These are phyloP conservation scores for Orchesella flavescens DNA, from an alignment of 2,888 invertebrate genomes.

Conservation along the genomic window DNA sequence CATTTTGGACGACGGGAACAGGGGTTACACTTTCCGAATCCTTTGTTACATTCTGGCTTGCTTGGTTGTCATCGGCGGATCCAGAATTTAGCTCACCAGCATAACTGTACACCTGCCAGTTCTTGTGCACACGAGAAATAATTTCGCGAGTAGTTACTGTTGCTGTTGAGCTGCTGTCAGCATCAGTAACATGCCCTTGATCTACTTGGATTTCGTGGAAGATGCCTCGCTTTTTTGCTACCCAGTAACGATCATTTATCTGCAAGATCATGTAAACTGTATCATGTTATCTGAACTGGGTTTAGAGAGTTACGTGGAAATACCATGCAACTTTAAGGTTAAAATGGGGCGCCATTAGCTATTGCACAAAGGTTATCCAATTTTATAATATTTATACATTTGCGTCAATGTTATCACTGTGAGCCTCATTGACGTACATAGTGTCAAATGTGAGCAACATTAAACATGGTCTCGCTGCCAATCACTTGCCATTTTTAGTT, in stretches of 20 bases:
- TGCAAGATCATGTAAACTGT: background rate
- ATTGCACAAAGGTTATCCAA: too few species aligned
- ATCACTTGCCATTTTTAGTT: too few species aligned
- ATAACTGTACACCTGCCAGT: conserved; percentile 30
- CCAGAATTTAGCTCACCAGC: background rate
- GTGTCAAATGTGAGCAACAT: too few species aligned
- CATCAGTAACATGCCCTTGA: background rate
- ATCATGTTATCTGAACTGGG: too few species aligned
- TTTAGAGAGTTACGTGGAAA: background rate
- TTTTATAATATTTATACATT: background rate
- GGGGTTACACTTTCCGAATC: background rate
- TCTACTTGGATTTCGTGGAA: background rate
- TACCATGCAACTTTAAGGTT: background rate
- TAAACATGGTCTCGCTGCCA: too few species aligned
- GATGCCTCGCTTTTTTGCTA: conserved; percentile 12
- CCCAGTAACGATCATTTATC: background rate
- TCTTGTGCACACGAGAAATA: conserved; percentile 42
- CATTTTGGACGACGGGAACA: too few species aligned
- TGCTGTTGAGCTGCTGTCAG: background rate
- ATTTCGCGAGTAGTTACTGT: conserved; percentile 10
- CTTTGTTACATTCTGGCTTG: background rate
- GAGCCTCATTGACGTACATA: too few species aligned
- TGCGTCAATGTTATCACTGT: background rate
- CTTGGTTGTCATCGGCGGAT: background rate
- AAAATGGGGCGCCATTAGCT: too few species aligned